Evolutionary conservation across 1,140 invertebrate species (phyloP).

Genomic region (Aphis gossypii): DNA sequence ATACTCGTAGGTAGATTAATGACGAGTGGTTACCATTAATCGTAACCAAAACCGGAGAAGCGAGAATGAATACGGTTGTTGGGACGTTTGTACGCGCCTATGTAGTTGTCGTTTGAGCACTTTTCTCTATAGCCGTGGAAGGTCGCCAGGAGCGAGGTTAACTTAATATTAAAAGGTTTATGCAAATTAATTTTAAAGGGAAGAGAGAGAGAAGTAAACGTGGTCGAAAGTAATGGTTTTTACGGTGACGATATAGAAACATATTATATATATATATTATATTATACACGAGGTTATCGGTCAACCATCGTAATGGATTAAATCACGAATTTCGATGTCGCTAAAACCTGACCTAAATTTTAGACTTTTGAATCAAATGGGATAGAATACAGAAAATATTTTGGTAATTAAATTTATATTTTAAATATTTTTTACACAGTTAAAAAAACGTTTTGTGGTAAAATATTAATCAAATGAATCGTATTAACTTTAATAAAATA

Average conservation of each 20-base stretch:
- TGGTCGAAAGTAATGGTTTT: not conserved
- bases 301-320: not conserved
- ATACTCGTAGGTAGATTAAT: not conserved
- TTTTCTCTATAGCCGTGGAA: not conserved
- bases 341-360: not conserved
- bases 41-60: not conserved
- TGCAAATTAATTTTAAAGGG: slow-evolving; percentile 11
- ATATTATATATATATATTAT: too few relatives aligned
- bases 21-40: not conserved
- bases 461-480: not conserved
- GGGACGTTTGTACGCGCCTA: not conserved
- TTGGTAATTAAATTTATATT: not conserved
- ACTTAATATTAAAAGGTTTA: not conserved
- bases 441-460: not conserved
- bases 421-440: too few relatives aligned
- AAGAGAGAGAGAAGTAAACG: not conserved
- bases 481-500: not conserved
- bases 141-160: not conserved
- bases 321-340: not conserved
- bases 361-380: not conserved
- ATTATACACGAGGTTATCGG: not conserved
- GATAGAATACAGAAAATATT: not conserved
- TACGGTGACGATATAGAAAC: not conserved
- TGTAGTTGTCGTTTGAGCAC: too few relatives aligned
- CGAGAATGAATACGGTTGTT: not conserved